Percentiles rank a stretch among this genome's conserved stretches.
Conservation (phyloP, 2,888 invertebrate genomes). For the Acanthacorydalis orientalis region DNA sequence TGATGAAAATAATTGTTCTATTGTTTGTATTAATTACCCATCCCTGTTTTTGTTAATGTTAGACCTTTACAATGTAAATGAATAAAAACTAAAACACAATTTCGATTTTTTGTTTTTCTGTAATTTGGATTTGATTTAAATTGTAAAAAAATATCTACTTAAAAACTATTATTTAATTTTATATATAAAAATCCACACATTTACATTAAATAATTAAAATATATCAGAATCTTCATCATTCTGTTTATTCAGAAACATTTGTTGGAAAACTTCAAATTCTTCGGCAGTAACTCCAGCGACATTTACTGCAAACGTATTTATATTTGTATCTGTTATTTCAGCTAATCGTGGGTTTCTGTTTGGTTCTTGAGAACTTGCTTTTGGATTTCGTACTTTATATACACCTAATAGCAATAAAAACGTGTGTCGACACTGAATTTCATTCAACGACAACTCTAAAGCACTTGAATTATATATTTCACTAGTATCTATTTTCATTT, state of each 20-base stretch:
- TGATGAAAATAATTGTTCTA: no score
- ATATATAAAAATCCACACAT: no score
- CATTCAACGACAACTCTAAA: neutral
- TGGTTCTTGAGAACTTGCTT: neutral
- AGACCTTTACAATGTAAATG: no score
- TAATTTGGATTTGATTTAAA: no score
- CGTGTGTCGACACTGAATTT: constrained; percentile 3
- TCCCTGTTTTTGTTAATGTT: no score
- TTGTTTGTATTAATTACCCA: no score
- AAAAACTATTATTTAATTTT: no score
- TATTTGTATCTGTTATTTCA: constrained; percentile 1
- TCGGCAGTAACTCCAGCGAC: neutral
- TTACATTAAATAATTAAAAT: neutral
- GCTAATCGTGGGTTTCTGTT: constrained; percentile 2
- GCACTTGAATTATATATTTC: constrained; percentile 5
- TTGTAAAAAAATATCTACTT: no score
- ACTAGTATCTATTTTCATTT: constrained; percentile 2
- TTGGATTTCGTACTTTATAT: constrained; percentile 2
- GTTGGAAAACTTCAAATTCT: constrained; percentile 4
- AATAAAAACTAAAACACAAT: no score
- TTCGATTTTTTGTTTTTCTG: no score
- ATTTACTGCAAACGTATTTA: neutral
- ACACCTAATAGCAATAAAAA: constrained; percentile 1
- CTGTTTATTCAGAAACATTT: neutral
- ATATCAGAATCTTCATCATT: neutral